Evolutionary conservation across 2,797 vertebrate species (phyloP), one percentile per base, ranked within the genome.

Genomic region (Eleutherodactylus coqui): DNA sequence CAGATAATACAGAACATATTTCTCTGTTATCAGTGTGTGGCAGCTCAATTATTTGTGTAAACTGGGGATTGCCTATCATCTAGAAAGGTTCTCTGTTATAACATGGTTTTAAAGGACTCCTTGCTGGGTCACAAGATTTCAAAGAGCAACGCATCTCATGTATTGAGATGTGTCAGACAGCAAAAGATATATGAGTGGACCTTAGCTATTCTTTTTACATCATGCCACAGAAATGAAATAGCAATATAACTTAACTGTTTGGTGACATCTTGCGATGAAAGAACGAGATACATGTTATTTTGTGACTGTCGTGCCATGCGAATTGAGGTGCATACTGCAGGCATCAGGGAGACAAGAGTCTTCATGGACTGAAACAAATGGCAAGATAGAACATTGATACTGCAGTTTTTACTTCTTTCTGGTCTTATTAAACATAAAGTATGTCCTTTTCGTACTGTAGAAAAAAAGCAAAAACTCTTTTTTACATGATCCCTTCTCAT

Each of bases 1-100:
- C 86, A 84, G 86, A 87, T 87, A 84, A 87, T 87, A 87, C 82
- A 87, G 86, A 85, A 87, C 86, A 87, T 87, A 87, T 87, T 87
- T 87, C 86, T 87, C 86, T 84, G 86, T 87, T 87, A 87, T 87
- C 86, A 87, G 86, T 87, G 82, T 87, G 86, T 84, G 86, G 83
- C 86, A 87, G 86, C 86, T 87, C 86, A 87, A 87, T 87, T 87
- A 87, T 87, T 87, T 87, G 86, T 87, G 86, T 87, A 87, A 87
- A 87, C 82, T 87, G 86, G 86, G 86, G 86, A 87, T 87, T 87
- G 86, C 86, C 86, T 79, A 87, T 87, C 86, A 87, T 87, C 86
- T 87, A 84, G 86, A 87, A 87, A 87, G 86, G 86, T 87, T 87
- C 77, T 87, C 82, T 70, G 82, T 84, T 87, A 87, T 87, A 84